Conservation (phyloP, 2,113 vertebrate genomes). For the Toxostoma redivivum region DNA sequence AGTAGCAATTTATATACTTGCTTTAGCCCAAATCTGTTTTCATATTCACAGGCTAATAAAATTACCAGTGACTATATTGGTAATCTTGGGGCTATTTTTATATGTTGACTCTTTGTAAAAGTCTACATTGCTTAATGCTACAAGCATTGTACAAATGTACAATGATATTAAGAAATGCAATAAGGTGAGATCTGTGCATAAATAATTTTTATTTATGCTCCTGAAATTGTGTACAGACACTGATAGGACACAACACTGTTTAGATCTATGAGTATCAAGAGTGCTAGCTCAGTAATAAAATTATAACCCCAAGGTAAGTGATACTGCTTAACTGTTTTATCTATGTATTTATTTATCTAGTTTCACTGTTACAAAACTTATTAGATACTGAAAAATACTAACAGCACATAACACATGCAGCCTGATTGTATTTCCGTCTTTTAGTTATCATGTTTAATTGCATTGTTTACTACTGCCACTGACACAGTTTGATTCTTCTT, state of each 20-base stretch:
- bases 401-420: not conserved
- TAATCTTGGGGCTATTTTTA: not conserved
- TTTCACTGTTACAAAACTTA: not conserved
- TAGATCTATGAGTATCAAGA: not conserved
- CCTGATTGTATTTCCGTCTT: not conserved
- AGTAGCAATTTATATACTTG: not conserved
- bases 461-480: not conserved
- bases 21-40: not conserved
- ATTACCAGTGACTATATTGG: not conserved
- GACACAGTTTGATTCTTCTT: not conserved
- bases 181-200: not conserved
- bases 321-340: not conserved
- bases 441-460: not conserved
- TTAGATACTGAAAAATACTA: not conserved
- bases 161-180: not conserved
- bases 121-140: not conserved
- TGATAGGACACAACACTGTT: not conserved
- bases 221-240: not conserved
- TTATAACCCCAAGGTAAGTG: not conserved
- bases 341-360: not conserved
- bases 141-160: not conserved
- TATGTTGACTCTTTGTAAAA: not conserved
- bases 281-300: not conserved
- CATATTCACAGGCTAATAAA: slow-evolving; percentile 13
- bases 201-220: not conserved